Evolutionary conservation across 2,888 invertebrate species (phyloP), one percentile per base, ranked within the genome.

Genomic region (Allolobophora icterica): DNA sequence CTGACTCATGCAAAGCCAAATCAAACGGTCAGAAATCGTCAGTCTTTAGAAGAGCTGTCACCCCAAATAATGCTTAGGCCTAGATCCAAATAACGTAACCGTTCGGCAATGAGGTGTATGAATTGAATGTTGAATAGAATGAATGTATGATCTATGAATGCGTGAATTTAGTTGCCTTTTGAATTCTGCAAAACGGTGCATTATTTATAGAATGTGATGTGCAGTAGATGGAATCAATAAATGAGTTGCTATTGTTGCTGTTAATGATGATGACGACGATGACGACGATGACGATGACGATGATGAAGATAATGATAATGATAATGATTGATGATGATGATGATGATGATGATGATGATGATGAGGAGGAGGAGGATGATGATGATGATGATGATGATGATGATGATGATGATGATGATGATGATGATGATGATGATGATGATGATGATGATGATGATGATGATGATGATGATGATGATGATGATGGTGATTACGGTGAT

Each of bases 341-440:
- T 89, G 89, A 35, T 24, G 89, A 35, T 35, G 89, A 35, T 40
- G 89, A 35, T 89, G 15, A 15, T 45, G 45, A 17, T 45, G n/a
- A n/a, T n/a, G n/a, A n/a, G n/a, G n/a, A n/a, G n/a, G n/a, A n/a
- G n/a, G n/a, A n/a, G n/a, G 58, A 24, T 24, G 90, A 58, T 33
- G 42, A 58, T 90, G 90, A 90, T 58, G 90, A 90, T 90, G 90
- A 90, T 58, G 90, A 90, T 90, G 90, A 90, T 58, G 90, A 90
- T 58, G 90, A 90, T 84, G 90, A 90, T 84, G 90, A 90, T 90
- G 90, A 90, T 90, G 90, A 90, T 90, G 84, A 90, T 90, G 84
- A 90, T 90, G 90, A 90, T 90, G 84, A 38, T 30, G 90, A 90
- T 90, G 90, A 84, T 90, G 90, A 84, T 90, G 90, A 84, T 83